These are phyloP conservation scores for Malaclemys terrapin DNA, from an alignment of 2,113 vertebrate genomes.

Conservation along the genomic window DNA sequence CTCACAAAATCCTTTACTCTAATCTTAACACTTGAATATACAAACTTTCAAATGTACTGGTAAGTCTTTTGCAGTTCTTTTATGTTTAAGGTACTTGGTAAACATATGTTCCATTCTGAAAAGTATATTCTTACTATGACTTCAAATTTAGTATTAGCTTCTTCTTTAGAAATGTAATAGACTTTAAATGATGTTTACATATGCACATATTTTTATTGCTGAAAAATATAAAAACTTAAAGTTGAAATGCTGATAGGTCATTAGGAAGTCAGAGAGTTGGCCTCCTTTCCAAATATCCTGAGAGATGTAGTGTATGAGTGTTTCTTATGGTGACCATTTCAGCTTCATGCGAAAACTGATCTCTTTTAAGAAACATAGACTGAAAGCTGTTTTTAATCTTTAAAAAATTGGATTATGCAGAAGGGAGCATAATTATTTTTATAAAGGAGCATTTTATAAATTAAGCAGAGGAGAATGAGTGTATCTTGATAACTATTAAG, in stretches of 20 bases:
- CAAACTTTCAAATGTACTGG: neutral
- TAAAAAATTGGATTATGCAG: slow-evolving; percentile 53
- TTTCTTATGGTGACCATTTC: slow-evolving; percentile 31
- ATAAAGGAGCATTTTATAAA: slow-evolving; percentile 59
- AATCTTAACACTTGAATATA: slow-evolving; percentile 17
- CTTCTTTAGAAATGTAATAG: neutral
- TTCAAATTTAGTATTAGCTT: neutral
- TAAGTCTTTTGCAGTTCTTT: slow-evolving; percentile 25
- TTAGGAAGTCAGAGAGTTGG: neutral
- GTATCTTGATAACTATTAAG: slow-evolving; percentile 70
- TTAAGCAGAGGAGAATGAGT: slow-evolving; percentile 52
- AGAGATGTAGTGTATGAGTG: neutral
- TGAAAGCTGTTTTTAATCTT: slow-evolving; percentile 54
- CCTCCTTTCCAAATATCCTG: neutral
- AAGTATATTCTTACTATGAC: neutral
- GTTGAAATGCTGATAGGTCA: neutral
- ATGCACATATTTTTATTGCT: neutral
- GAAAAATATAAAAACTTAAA: neutral
- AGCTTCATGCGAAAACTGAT: slow-evolving; percentile 26
- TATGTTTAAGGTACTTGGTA: slow-evolving; percentile 16
- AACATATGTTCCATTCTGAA: neutral
- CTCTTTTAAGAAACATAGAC: slow-evolving; percentile 4
- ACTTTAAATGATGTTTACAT: neutral
- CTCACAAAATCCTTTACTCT: neutral
- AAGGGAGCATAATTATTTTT: slow-evolving; percentile 53